phyloP scores from a whole-genome alignment of 2,888 invertebrate species.

The Carabus problematicus region DNA sequence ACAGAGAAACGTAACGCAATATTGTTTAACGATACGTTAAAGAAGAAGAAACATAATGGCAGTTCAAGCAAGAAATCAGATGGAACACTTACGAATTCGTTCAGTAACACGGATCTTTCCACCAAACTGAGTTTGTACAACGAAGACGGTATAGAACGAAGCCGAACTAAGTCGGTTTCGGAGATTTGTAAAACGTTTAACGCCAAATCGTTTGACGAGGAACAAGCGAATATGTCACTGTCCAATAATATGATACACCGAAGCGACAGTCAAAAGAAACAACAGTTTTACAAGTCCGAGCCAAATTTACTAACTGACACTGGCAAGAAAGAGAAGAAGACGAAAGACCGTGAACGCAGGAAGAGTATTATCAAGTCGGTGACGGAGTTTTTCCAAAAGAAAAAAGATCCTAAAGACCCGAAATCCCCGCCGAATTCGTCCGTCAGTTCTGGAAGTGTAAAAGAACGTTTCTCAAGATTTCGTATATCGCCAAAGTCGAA shows the following conservation, averaged over 20 bases:
- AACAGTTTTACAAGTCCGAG: conserved; percentile 57
- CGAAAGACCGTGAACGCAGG: conserved; percentile 74
- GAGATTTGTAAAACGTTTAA: conserved; percentile 48
- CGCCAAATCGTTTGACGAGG: conserved; percentile 31
- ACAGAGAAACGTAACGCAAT: conserved; percentile 53
- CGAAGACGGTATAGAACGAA: conserved; percentile 29
- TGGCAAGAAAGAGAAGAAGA: conserved; percentile 58
- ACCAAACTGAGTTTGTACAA: conserved; percentile 40
- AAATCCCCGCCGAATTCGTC: conserved; percentile 48
- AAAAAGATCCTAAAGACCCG: conserved; percentile 60
- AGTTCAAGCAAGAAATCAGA: conserved; percentile 30
- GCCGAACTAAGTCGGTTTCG: conserved; percentile 54
- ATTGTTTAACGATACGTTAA: conserved; percentile 54
- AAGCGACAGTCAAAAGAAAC: conserved; percentile 17
- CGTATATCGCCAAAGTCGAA: conserved; percentile 68
- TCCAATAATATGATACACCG: conserved; percentile 32
- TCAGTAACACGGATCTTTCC: conserved; percentile 42
- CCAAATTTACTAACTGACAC: conserved; percentile 55
- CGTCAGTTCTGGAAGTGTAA: conserved; percentile 53
- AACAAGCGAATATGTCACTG: conserved; percentile 30
- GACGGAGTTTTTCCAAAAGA: conserved; percentile 81
- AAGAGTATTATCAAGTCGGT: conserved; percentile 86
- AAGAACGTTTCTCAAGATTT: conserved; percentile 65
- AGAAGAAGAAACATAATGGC: conserved; percentile 52
- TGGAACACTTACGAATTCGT: conserved; percentile 30